These are phyloP conservation scores for Scortum barcoo DNA, from an alignment of 2,113 vertebrate genomes.

Conservation along the genomic window DNA sequence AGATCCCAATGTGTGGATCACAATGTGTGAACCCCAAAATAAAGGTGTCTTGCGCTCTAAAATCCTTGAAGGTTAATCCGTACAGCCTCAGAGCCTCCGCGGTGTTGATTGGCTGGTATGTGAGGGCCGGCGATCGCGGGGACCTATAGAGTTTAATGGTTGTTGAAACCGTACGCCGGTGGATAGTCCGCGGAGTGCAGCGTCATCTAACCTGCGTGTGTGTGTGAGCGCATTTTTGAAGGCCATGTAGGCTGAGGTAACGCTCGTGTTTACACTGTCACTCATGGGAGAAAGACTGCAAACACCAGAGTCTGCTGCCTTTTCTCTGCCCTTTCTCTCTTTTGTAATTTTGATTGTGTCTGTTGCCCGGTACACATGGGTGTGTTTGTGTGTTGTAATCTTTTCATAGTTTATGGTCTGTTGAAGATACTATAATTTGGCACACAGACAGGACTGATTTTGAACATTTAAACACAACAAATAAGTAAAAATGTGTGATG, in stretches of 20 bases:
- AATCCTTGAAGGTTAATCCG: neutral
- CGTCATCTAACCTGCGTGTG: conserved; percentile 25
- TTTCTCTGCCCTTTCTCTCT: neutral
- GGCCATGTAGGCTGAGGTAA: neutral
- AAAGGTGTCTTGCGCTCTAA: neutral
- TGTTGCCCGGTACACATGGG: neutral
- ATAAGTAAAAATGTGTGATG: neutral
- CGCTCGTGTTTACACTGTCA: conserved; percentile 27
- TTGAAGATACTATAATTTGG: neutral
- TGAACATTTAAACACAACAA: neutral
- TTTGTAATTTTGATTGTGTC: neutral
- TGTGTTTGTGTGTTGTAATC: neutral
- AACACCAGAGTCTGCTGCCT: neutral
- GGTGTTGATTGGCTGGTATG: conserved; percentile 51
- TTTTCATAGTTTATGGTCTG: neutral
- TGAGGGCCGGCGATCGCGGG: conserved; percentile 14
- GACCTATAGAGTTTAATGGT: conserved; percentile 40
- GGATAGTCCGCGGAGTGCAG: neutral
- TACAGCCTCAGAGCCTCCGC: neutral
- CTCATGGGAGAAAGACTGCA: too few relatives aligned
- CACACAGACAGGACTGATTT: neutral
- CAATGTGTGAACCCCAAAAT: neutral
- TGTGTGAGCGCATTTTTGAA: neutral
- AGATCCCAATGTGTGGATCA: too few relatives aligned
- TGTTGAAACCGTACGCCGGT: conserved; percentile 37